Conservation (phyloP, 2,797 vertebrate genomes). For the Percopsis omiscomaycus region DNA sequence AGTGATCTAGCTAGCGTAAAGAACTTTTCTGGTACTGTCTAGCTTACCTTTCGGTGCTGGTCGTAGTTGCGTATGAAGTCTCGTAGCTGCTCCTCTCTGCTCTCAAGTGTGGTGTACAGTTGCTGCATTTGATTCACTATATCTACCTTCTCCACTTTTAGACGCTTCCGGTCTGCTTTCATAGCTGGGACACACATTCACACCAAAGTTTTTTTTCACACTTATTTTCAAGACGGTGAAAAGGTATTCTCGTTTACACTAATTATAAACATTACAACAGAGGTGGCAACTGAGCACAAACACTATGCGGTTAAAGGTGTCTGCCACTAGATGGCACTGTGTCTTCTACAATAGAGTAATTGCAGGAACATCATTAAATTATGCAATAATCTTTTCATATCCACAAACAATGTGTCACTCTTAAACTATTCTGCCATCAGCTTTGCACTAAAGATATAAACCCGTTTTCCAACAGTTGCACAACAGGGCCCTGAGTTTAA, state of each 20-base stretch:
- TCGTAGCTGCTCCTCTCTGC: slow-evolving; percentile 90
- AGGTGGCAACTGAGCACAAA: too few species aligned
- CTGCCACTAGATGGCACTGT: slow-evolving; percentile 60
- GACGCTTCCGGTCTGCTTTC: slow-evolving; percentile 93
- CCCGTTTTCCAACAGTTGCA: slow-evolving; percentile 65
- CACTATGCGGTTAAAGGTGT: slow-evolving; percentile 17
- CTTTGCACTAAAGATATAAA: slow-evolving; percentile 53
- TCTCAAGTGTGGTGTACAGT: slow-evolving; percentile 94
- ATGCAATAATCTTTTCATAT: slow-evolving; percentile 56
- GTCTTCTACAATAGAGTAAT: slow-evolving; percentile 24
- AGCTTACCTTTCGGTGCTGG: slow-evolving; percentile 90
- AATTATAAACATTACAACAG: too few species aligned
- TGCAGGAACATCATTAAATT: slow-evolving; percentile 19
- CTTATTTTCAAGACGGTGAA: not conserved
- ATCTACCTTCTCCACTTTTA: slow-evolving; percentile 94
- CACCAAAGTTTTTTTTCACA: slow-evolving; percentile 3
- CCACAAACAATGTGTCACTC: slow-evolving; percentile 31
- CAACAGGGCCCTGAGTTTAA: slow-evolving; percentile 26
- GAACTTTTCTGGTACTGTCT: too few species aligned
- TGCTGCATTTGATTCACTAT: slow-evolving; percentile 97
- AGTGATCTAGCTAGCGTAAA: too few species aligned
- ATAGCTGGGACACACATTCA: slow-evolving; percentile 81
- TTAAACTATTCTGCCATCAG: slow-evolving; percentile 41
- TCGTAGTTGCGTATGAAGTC: slow-evolving; percentile 98
- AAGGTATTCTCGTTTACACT: too few species aligned